Evolutionary conservation across 2,113 vertebrate species (phyloP).

Genomic region (Cryptomyrus ogoouensis): DNA sequence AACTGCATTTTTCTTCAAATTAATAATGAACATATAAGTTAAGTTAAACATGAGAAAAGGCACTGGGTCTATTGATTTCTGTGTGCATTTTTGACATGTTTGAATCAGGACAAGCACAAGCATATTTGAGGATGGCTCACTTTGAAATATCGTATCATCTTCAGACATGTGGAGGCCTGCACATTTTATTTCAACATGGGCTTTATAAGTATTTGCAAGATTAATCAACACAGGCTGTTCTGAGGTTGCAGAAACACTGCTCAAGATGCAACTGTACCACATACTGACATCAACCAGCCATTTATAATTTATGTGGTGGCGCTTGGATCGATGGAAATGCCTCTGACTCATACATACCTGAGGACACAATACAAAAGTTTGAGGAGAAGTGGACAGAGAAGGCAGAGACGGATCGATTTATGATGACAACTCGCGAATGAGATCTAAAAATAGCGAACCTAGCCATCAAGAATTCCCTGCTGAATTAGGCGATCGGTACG

Average conservation of each 20-base stretch:
- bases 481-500: neutral
- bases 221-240: neutral
- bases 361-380: neutral
- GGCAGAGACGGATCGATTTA: neutral
- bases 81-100: neutral
- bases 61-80: neutral
- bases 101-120: neutral
- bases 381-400: neutral
- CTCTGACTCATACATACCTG: neutral
- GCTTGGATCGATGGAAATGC: neutral
- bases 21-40: neutral
- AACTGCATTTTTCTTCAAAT: neutral
- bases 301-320: neutral
- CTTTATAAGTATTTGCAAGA: neutral
- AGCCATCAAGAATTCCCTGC: neutral
- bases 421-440: neutral
- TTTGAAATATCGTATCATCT: neutral
- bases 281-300: neutral
- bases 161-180: neutral
- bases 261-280: neutral
- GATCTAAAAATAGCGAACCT: neutral
- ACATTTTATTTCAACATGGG: neutral
- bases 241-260: neutral
- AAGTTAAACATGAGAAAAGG: neutral
- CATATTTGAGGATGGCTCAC: neutral